A percentile compares a stretch with the other conserved stretches of the same genome.
phyloP scores from a whole-genome alignment of 2,888 invertebrate species.

The Toxonevra muliebris region DNA sequence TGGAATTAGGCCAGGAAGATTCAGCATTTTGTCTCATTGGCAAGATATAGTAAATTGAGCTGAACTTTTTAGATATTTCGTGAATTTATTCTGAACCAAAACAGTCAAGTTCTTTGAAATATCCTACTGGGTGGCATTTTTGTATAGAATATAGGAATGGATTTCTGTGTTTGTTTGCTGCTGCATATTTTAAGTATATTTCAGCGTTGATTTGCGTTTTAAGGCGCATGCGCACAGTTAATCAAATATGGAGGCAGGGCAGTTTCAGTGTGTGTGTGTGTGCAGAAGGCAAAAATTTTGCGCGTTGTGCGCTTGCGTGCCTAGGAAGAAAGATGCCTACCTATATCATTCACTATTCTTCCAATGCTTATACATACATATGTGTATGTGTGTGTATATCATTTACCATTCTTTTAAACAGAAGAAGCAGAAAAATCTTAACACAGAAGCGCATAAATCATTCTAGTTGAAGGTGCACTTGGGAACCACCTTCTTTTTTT shows the following conservation, averaged over 20 bases:
- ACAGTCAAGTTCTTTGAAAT: neutral
- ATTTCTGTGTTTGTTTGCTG: neutral
- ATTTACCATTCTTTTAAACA: neutral
- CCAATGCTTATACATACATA: neutral
- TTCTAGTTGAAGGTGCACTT: constrained; percentile 15
- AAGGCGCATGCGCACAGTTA: too few species aligned
- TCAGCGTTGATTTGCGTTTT: too few species aligned
- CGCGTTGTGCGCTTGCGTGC: constrained; percentile 16
- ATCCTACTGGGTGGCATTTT: neutral
- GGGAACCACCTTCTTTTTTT: constrained; percentile 12
- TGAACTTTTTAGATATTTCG: too few species aligned
- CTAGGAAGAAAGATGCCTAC: neutral
- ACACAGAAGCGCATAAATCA: constrained; percentile 26
- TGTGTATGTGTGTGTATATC: neutral
- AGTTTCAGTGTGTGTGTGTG: constrained; percentile 18
- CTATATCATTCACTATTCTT: neutral
- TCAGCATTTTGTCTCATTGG: too few species aligned
- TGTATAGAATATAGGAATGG: neutral
- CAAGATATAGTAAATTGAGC: too few species aligned
- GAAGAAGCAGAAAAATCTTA: constrained; percentile 17
- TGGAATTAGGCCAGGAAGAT: too few species aligned
- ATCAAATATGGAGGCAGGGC: constrained; percentile 6
- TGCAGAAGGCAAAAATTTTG: constrained; percentile 21
- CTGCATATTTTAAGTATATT: too few species aligned
- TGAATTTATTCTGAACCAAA: too few species aligned